Evolutionary conservation across 2,113 vertebrate species (phyloP), one percentile per base, ranked within the genome.

Genomic region (Syrmaticus mikado): DNA sequence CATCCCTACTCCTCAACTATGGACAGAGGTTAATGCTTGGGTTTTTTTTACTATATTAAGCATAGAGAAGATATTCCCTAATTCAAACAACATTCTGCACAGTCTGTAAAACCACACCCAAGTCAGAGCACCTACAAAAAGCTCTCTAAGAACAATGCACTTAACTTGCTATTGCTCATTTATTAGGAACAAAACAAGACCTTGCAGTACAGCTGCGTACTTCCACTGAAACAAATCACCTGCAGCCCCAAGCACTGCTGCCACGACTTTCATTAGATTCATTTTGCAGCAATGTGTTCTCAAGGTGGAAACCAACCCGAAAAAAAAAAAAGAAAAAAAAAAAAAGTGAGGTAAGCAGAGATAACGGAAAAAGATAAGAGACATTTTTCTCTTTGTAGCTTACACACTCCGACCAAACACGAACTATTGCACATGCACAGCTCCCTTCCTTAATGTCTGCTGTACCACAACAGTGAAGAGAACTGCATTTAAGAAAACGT

Each of bases 291-390:
- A 86, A 1, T 6, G 38, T 13, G 71, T 40, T 95, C 78, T 48
- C 41, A 58, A 85, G 62, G 84, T 70, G 53, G 58, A 89, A 95
- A 91, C 58, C 79, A 84, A 38, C 46, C 76, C 28, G 17, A 55
- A 61, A 40, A 11, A 38, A 38, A 38, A 38, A n/a, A 11, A 38
- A 38, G 11, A 38, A n/a, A n/a, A 40, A 50, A 76, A 62, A 19
- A 89, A 81, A 50, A 60, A 89, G 53, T 84, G 80, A 96, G 82
- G 72, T 61, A 94, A 92, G 85, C 40, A 46, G 67, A 85, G 91
- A 92, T 90, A 94, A 97, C 87, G 40, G 93, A 82, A 92, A 80
- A 77, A 92, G 94, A 95, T 94, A 94, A 91, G 85, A 92, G 76
- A 8, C 85, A 21, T 85, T 93, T 36, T 87, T 78, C 90, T 93